A percentile compares a stretch with the other conserved stretches of the same genome.
Evolutionary conservation across 2,888 invertebrate genomes (phyloP).

Genomic region (Eristalis arbustorum): DNA sequence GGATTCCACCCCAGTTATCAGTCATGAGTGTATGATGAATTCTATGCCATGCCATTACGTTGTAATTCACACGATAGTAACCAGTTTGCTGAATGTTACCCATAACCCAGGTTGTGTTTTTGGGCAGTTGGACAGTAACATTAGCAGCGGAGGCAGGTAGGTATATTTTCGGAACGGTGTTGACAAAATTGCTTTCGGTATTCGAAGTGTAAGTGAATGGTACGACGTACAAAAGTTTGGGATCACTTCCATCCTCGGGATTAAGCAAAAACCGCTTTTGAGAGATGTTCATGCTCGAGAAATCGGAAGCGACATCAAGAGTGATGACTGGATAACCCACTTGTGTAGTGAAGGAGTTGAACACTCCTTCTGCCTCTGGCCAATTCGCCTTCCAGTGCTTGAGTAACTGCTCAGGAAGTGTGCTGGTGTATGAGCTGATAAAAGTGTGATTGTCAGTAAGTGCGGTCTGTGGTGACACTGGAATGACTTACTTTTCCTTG

Average conservation of each 20-base stretch:
- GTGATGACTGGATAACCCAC: constrained; percentile 85
- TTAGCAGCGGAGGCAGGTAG: constrained; percentile 31
- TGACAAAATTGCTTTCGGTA: constrained; percentile 71
- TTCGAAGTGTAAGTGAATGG: constrained; percentile 77
- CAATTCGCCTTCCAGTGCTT: constrained; percentile 78
- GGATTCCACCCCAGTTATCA: constrained; percentile 72
- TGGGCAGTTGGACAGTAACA: background rate
- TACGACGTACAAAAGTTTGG: constrained; percentile 74
- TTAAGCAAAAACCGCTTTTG: constrained; percentile 78
- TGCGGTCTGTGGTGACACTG: background rate
- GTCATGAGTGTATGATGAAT: constrained; percentile 72
- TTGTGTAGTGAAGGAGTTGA: constrained; percentile 84
- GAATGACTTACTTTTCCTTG: constrained; percentile 72
- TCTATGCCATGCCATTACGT: constrained; percentile 83
- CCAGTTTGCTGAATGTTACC: constrained; percentile 78
- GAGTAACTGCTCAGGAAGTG: constrained; percentile 82
- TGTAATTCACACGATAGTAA: constrained; percentile 87
- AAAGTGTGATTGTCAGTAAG: background rate
- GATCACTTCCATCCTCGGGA: constrained; percentile 71
- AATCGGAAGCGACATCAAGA: constrained; percentile 75
- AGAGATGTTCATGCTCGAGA: constrained; percentile 70
- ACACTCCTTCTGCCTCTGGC: constrained; percentile 74
- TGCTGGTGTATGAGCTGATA: constrained; percentile 75
- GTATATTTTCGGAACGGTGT: constrained; percentile 74
- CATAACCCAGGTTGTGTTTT: constrained; percentile 74